Evolutionary conservation across 2,113 vertebrate genomes (phyloP), one percentile per base, ranked within the genome.

Genomic region (Rhipidura dahli): DNA sequence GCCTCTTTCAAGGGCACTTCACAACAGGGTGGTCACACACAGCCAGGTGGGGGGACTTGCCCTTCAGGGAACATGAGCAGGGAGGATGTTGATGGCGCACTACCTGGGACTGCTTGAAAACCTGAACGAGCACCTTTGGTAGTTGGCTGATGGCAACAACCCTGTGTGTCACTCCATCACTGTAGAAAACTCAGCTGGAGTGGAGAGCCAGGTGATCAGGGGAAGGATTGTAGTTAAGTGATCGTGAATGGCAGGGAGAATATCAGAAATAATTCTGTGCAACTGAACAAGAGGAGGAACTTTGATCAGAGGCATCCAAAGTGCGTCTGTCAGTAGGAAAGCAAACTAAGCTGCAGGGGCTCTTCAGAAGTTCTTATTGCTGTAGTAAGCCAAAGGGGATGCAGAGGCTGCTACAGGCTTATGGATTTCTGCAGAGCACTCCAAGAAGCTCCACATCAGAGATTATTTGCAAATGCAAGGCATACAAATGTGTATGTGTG

Each of bases 191-290:
- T 47, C 45, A 78, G 7, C 35, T 31, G 50, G 47, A 87, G 37
- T 14, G 39, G 44, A 76, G 44, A 64, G 39, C 45, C 76, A 42
- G 49, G 19, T 69, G 79, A 60, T 57, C 3, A 3, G n/a, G 35
- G 71, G 19, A 78, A 13, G 6, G 10, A 49, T 5, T 91, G 57
- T 33, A 81, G 69, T 93, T 73, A 94, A 89, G 51, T 66, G 30
- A 79, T 65, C 13, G 7, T 57, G 53, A 66, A 72, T 8, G 3
- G n/a, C n/a, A 45, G 73, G 53, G 24, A 86, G 35, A 84, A 50
- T 82, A 76, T 76, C 72, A 73, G 87, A 89, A 96, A 89, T 94
- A 90, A 87, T 80, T 83, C 66, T 66, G 19, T 35, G 61, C 51
- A 50, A 39, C 31, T 84, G 87, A 84, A 65, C 6, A 17, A 84